These are phyloP conservation scores for Listrodromus nycthemerus DNA, from an alignment of 2,888 invertebrate species.

Conservation along the genomic window DNA sequence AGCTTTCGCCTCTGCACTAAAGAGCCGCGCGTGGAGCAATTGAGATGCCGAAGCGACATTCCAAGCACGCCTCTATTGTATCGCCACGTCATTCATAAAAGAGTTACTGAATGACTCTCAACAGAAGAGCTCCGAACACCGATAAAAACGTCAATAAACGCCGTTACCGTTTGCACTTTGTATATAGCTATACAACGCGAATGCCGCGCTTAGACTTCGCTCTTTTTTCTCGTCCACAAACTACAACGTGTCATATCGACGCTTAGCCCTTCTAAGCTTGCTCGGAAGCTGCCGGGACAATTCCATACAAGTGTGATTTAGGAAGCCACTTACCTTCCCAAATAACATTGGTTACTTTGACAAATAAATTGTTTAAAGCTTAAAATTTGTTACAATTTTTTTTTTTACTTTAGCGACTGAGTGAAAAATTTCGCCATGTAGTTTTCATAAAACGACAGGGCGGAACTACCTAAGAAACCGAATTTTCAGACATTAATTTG, in stretches of 20 bases:
- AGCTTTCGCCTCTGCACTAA: background rate
- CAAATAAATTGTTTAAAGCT: too few relatives aligned
- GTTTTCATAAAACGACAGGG: too few relatives aligned
- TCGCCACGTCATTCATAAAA: constrained; percentile 59
- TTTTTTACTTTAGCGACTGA: too few relatives aligned
- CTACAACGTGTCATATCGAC: background rate
- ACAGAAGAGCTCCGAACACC: constrained; percentile 43
- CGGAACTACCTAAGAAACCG: too few relatives aligned
- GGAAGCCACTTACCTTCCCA: background rate
- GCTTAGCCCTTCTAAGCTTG: background rate
- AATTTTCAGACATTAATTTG: too few relatives aligned
- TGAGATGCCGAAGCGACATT: constrained; percentile 46
- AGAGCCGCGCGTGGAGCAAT: constrained; percentile 24
- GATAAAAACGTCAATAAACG: constrained; percentile 67
- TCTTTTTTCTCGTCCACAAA: background rate
- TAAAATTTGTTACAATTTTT: too few relatives aligned
- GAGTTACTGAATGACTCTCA: constrained; percentile 59
- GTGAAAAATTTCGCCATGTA: too few relatives aligned
- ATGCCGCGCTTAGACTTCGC: constrained; percentile 40
- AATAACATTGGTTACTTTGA: too few relatives aligned
- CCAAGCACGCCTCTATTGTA: constrained; percentile 51
- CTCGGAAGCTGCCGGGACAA: background rate
- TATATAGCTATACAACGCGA: constrained; percentile 6
- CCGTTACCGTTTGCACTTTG: constrained; percentile 52
- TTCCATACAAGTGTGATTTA: background rate